These are phyloP conservation scores for Cabera pusaria DNA, from an alignment of 2,888 invertebrate species.

Conservation along the genomic window DNA sequence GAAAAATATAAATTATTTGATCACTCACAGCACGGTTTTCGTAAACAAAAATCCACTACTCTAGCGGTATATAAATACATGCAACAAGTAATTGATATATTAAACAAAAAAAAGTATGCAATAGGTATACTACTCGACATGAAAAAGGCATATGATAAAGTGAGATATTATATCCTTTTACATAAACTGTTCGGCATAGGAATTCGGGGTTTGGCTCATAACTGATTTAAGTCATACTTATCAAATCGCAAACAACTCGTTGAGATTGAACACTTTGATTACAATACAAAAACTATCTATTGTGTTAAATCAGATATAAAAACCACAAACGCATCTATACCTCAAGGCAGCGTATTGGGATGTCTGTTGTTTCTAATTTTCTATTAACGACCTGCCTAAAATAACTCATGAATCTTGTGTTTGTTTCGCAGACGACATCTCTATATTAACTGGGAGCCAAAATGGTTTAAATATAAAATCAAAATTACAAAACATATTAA, in stretches of 20 bases:
- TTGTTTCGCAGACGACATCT: too few relatives aligned
- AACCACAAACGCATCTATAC: too few relatives aligned
- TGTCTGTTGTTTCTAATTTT: too few relatives aligned
- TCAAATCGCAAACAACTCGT: slow-evolving; percentile 17
- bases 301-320: too few relatives aligned
- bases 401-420: too few relatives aligned
- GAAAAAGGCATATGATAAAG: slow-evolving; percentile 32
- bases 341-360: too few relatives aligned
- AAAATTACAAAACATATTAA: too few relatives aligned
- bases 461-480: too few relatives aligned
- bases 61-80: slow-evolving; percentile 20
- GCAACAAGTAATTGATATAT: slow-evolving; percentile 13
- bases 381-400: too few relatives aligned
- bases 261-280: slow-evolving; percentile 14
- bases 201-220: slow-evolving; percentile 18
- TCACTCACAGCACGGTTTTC: slow-evolving; percentile 11
- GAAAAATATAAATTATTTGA: slow-evolving; percentile 12
- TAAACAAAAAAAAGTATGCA: slow-evolving; percentile 14
- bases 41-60: slow-evolving; percentile 14
- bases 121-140: slow-evolving; percentile 30
- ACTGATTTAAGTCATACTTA: slow-evolving; percentile 26
- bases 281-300: too few relatives aligned
- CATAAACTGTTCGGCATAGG: slow-evolving; percentile 24
- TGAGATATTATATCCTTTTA: slow-evolving; percentile 19
- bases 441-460: too few relatives aligned